Evolutionary conservation across 2,888 invertebrate species (phyloP), one percentile per base, ranked within the genome.

Genomic region (Pammene fasciana): DNA sequence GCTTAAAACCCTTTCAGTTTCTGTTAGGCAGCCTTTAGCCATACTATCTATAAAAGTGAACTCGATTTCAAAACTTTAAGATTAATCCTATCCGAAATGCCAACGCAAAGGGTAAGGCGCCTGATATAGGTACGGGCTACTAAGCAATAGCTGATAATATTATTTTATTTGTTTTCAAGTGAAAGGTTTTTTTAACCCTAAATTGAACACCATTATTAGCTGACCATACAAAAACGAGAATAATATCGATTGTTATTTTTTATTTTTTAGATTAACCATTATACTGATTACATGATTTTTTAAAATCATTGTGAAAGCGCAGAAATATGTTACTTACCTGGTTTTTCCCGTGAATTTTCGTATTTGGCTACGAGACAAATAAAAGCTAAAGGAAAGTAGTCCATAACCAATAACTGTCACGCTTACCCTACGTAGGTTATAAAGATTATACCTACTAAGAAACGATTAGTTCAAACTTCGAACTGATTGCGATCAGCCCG

Each of bases 401-500:
- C 5, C 9, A 10, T 3, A 14, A 1, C 13, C 38, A 61, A 7
- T 16, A 18, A 38, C 8, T 50, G 36, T 36, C 0, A 13, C 11
- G n/a, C 36, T 61, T 61, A 50, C 61, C 50, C 13, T 62, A 43
- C 10, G 26, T 26, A 26, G 26, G 26, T 4, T 26, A 26, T 26
- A 26, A 50, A 56, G 56, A 68, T 68, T 36, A 50, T 34, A 50
- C 6, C 41, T 5, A 46, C 38, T 48, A 56, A 50, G 48, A 46
- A 57, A 45, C 57, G 62, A 64, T 68, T 68, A 59, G 43, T 18
- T 16, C 10, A 6, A 14, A 26, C 26, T 26, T 3, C 26, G 26
- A 61, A 56, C 36, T 56, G 68, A 68, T 68, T 43, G 43, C 14
- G 56, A 68, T 68, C 68, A 70, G 26, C 36, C 45, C 50, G 52